A percentile compares a stretch with the other conserved stretches of the same genome.
Evolutionary conservation across 30 jellyfish, hydroid and myxozoan genomes (phyloP).

Genomic region (Calvadosia cruxmelitensis): DNA sequence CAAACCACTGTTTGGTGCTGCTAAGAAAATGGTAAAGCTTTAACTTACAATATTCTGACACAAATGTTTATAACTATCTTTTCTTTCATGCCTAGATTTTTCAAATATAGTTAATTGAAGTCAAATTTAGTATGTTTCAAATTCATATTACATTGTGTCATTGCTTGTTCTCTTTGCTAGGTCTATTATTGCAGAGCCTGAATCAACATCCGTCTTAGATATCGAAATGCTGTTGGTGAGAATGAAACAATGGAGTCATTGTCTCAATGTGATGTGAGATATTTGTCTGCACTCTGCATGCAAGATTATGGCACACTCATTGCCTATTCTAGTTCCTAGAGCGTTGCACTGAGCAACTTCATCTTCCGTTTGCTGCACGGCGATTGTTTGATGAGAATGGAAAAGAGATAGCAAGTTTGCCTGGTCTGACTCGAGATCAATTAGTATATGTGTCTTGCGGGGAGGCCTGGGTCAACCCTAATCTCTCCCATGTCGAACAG

Average conservation of each 20-base stretch:
- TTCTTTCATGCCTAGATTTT: too few species aligned
- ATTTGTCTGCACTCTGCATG: too few species aligned
- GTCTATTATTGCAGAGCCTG: neutral
- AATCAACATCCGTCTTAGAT: neutral
- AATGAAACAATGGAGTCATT: too few species aligned
- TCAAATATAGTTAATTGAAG: too few species aligned
- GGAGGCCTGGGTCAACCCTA: constrained; percentile 70
- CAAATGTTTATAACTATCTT: neutral
- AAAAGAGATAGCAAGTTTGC: constrained; percentile 37
- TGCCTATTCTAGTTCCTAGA: constrained; percentile 76
- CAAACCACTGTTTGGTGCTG: too few species aligned
- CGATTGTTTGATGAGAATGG: constrained; percentile 65
- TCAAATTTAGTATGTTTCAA: too few species aligned
- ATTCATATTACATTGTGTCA: too few species aligned
- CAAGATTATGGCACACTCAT: too few species aligned
- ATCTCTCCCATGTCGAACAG: constrained; percentile 40
- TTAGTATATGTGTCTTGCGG: constrained; percentile 74
- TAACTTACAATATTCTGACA: too few species aligned
- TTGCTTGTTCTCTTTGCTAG: neutral
- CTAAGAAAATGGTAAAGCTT: too few species aligned
- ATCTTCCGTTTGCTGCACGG: constrained; percentile 82
- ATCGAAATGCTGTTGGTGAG: neutral
- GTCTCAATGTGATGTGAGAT: too few species aligned
- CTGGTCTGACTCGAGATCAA: constrained; percentile 42
- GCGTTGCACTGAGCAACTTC: constrained; percentile 54